Conservation (phyloP, 2,888 invertebrate genomes). For the Metellina segmentata region DNA sequence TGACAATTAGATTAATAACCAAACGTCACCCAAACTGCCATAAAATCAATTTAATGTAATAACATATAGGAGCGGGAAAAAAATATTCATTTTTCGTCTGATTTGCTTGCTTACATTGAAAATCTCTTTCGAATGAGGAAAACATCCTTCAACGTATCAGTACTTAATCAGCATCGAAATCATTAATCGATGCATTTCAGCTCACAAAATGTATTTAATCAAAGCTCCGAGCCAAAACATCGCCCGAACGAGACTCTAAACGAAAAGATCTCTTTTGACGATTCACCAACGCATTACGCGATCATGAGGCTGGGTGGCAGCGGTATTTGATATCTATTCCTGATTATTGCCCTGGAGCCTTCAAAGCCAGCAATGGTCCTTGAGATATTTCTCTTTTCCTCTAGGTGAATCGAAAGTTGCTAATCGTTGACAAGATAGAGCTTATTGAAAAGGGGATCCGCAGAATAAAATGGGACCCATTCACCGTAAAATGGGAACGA, state of each 20-base stretch:
- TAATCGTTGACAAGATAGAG: conserved; percentile 37
- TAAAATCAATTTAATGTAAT: no score
- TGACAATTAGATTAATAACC: no score
- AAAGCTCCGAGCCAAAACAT: conserved; percentile 16
- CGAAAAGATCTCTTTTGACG: conserved; percentile 33
- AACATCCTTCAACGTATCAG: no score
- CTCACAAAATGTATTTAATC: conserved; percentile 35
- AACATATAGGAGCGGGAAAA: no score
- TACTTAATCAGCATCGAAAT: conserved; percentile 3
- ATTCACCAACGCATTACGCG: conserved; percentile 21
- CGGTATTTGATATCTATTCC: conserved; percentile 31
- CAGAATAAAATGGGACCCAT: not conserved
- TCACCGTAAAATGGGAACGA: not conserved
- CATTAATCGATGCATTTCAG: not conserved
- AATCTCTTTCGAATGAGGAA: no score
- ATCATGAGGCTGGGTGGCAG: conserved; percentile 42
- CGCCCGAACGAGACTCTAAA: conserved; percentile 35
- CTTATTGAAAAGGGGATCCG: conserved; percentile 3
- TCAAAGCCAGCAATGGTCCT: conserved; percentile 27
- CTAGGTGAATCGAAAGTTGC: conserved; percentile 54
- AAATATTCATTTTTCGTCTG: no score
- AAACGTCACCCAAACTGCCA: no score
- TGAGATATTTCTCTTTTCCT: conserved; percentile 15
- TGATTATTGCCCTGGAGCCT: conserved; percentile 37
- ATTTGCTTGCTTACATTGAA: no score